These are phyloP conservation scores for Trissoscelio sp. DNA, from an alignment of 2,888 invertebrate species.

Conservation along the genomic window DNA sequence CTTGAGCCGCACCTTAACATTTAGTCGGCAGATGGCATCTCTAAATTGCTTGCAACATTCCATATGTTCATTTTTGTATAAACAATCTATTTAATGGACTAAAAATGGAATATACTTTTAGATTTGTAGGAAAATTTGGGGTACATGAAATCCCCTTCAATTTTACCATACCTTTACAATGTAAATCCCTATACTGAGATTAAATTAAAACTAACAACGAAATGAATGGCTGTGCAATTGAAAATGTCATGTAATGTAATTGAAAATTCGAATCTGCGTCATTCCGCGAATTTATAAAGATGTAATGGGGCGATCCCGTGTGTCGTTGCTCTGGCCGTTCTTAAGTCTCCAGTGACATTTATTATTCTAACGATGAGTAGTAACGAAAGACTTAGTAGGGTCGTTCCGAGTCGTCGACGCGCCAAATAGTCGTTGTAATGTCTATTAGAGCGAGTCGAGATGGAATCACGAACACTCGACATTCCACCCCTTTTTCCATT, in stretches of 20 bases:
- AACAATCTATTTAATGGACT: no score
- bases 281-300: constrained; percentile 65
- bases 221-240: constrained; percentile 33
- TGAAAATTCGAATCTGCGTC: constrained; percentile 56
- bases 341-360: constrained; percentile 54
- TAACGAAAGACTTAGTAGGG: constrained; percentile 69
- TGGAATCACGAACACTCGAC: constrained; percentile 41
- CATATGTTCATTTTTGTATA: no score
- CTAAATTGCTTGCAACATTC: no score
- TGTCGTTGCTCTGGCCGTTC: constrained; percentile 45
- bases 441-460: constrained; percentile 60
- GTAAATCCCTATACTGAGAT: no score
- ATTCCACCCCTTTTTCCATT: no score
- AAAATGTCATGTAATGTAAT: constrained; percentile 54
- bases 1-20: constrained; percentile 48
- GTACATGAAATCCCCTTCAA: no score
- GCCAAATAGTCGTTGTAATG: constrained; percentile 69
- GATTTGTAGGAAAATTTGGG: no score
- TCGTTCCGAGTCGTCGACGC: constrained; percentile 68
- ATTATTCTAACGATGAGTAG: constrained; percentile 66
- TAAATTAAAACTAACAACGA: constrained; percentile 13
- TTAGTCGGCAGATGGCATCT: no score
- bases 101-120: no score
- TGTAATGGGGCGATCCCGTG: constrained; percentile 52
- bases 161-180: neutral